A percentile compares a stretch with the other conserved stretches of the same genome.
Evolutionary conservation across 2,797 vertebrate genomes (phyloP).

Genomic region (Pygocentrus nattereri): DNA sequence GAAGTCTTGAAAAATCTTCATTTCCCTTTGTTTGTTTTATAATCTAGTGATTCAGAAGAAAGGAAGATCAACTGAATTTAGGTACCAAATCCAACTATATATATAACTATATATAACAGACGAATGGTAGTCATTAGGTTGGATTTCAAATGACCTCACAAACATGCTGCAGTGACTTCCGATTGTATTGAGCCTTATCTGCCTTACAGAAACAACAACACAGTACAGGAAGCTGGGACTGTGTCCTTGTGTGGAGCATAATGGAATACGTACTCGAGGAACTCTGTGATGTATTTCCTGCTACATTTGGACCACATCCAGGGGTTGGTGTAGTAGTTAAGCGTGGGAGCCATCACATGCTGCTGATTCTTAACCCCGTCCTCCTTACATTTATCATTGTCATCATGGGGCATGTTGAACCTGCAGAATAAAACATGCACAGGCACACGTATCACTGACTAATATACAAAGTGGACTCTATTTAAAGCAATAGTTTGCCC

Average conservation of each 20-base stretch:
- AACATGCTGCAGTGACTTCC: not conserved
- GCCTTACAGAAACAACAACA: not conserved
- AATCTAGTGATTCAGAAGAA: not conserved
- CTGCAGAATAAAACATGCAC: conserved; percentile 66
- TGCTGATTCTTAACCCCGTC: conserved; percentile 94
- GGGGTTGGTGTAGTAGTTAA: conserved; percentile 98
- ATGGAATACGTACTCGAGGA: conserved; percentile 92
- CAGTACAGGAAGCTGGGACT: not conserved
- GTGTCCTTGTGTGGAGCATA: conserved; percentile 6
- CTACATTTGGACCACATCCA: conserved; percentile 99
- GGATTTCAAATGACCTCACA: not conserved
- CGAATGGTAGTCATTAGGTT: not conserved
- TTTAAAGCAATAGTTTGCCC: no score
- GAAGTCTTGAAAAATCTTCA: no score
- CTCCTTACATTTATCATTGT: conserved; percentile 97
- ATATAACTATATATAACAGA: no score
- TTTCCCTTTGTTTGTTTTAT: no score
- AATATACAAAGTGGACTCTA: not conserved
- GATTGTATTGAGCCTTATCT: not conserved
- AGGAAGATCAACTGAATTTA: not conserved
- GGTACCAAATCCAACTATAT: not conserved
- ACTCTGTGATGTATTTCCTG: conserved; percentile 98
- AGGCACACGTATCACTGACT: not conserved
- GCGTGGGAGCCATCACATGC: conserved; percentile 96
- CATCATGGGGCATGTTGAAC: conserved; percentile 99